These are phyloP conservation scores for Cordilura impudica DNA, from an alignment of 2,888 invertebrate genomes.

Conservation along the genomic window DNA sequence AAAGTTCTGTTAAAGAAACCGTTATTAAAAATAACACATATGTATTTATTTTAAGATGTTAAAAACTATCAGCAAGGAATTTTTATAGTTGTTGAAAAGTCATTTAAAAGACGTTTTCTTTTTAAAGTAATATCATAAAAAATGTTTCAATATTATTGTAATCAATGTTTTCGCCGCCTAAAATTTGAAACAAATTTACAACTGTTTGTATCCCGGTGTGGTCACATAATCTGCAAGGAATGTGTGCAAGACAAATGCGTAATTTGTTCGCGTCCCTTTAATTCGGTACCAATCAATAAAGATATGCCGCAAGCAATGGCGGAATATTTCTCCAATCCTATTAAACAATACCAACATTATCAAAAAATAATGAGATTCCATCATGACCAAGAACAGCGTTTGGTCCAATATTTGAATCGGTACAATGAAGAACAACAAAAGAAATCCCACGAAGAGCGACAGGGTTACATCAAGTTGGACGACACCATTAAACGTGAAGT, in stretches of 20 bases:
- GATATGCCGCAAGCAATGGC: constrained; percentile 55
- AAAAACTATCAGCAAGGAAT: no score
- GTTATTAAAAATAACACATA: no score
- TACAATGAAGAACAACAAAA: constrained; percentile 17
- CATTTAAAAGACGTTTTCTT: no score
- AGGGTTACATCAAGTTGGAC: constrained; percentile 28
- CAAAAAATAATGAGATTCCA: constrained; percentile 61
- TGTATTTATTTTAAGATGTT: no score
- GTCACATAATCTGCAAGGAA: constrained; percentile 58
- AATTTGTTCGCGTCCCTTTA: constrained; percentile 51
- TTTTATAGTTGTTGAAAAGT: no score
- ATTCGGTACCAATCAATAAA: constrained; percentile 42
- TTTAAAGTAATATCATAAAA: neutral
- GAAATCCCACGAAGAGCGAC: constrained; percentile 16
- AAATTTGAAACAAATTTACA: constrained; percentile 23
- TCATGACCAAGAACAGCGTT: constrained; percentile 47
- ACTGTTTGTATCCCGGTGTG: constrained; percentile 58
- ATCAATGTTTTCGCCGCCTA: constrained; percentile 56
- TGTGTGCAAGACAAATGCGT: constrained; percentile 51
- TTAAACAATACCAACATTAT: constrained; percentile 41
- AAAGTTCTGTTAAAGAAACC: no score
- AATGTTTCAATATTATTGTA: constrained; percentile 62
- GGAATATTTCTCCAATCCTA: constrained; percentile 51
- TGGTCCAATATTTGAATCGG: constrained; percentile 25
- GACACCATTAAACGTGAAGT: constrained; percentile 13